Evolutionary conservation across 2,113 vertebrate species (phyloP), one percentile per base, ranked within the genome.

Genomic region (Brachyistius frenatus): DNA sequence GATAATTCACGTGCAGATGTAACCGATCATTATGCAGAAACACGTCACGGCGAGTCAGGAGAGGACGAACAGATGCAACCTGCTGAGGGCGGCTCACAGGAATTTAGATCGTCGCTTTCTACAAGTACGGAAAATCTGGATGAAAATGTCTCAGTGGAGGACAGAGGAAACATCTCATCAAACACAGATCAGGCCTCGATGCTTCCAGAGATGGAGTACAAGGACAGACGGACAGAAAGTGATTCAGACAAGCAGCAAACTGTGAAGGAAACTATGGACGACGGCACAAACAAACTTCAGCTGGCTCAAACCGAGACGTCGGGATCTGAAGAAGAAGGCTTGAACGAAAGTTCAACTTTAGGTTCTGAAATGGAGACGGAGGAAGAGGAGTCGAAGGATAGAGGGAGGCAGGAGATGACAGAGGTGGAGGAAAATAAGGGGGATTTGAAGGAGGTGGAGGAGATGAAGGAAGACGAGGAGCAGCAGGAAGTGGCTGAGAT

Each of bases 71-170:
- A 77, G 3, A 47, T 23, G 3, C 67, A 62, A 4, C 5, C 15
- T n/a, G 13, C 14, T n/a, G 60, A 65, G 3, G 32, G 9, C n/a
- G 80, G 30, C 32, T 50, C 55, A 15, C 41, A 58, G n/a, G 63
- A 69, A 32, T 54, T 67, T 36, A 52, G 2, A 32, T 53, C 15
- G 8, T 54, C 50, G 5, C 30, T 62, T 41, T 65, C 3, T 3
- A 23, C 31, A 5, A 10, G 33, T 5, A 6, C 7, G 10, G 46
- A 63, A 58, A 53, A 32, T 13, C 4, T 30, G 8, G 2, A 23
- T 66, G 68, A 67, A 66, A 68, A 60, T 1, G 5, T 30, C 10
- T 39, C 61, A 66, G 70, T 76, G 6, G 69, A 67, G 14, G 58
- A 83, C 1, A 54, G 5, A 61, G 52, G 5, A 13, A 61, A 5